Evolutionary conservation across 2,888 invertebrate genomes (phyloP).

Genomic region (Notodromas monacha): DNA sequence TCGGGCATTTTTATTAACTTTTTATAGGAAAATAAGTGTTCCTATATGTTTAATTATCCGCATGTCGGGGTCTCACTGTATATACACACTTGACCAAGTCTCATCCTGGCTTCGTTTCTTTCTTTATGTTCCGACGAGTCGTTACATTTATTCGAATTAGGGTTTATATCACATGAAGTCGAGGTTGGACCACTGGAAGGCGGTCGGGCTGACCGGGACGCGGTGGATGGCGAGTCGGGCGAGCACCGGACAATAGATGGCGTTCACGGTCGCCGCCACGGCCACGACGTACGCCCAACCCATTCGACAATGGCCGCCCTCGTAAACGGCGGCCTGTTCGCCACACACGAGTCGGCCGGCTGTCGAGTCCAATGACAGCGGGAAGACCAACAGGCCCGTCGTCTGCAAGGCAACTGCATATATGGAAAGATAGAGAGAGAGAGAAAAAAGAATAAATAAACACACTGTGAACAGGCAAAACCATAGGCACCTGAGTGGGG

Average conservation of each 20-base stretch:
- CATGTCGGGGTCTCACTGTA: no score
- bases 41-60: no score
- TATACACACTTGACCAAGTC: no score
- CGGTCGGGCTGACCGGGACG: background rate
- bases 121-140: no score
- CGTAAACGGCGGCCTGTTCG: background rate
- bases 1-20: no score
- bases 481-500: no score
- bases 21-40: no score
- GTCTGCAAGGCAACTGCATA: background rate
- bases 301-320: constrained; percentile 8
- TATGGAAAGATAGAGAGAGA: no score
- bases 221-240: constrained; percentile 8
- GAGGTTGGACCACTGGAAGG: background rate
- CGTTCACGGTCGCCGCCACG: constrained; percentile 8
- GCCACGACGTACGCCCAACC: constrained; percentile 8
- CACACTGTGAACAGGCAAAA: no score
- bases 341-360: background rate
- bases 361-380: constrained; percentile 1
- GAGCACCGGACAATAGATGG: constrained; percentile 9
- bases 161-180: constrained; percentile 4
- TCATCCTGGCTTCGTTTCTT: no score
- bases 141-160: no score
- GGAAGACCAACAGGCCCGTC: background rate
- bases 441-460: no score